phyloP scores from a whole-genome alignment of 1,140 invertebrate species.

The Nautilus pompilius region DNA sequence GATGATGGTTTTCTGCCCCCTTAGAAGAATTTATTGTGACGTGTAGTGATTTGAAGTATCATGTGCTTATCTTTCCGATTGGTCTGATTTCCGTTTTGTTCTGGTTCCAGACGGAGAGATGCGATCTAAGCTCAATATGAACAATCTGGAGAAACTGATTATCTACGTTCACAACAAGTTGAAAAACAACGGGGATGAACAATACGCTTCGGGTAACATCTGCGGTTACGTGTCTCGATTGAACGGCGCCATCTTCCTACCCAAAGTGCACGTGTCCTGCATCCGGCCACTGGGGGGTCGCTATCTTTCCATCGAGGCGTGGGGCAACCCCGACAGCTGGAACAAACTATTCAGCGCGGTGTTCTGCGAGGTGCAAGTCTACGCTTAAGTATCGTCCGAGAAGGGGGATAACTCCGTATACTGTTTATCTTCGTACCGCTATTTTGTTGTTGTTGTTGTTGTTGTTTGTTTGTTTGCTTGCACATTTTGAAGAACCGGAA shows the following conservation, averaged over 20 bases:
- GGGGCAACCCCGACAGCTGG: slow-evolving; percentile 59
- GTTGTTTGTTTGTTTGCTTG: too few relatives aligned
- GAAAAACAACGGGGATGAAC: slow-evolving; percentile 34
- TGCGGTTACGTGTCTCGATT: slow-evolving; percentile 59
- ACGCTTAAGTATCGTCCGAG: slow-evolving; percentile 25
- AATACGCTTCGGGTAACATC: slow-evolving; percentile 46
- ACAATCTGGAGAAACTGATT: slow-evolving; percentile 60
- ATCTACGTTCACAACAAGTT: slow-evolving; percentile 60
- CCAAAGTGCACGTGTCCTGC: slow-evolving; percentile 59
- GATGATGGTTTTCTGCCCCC: too few relatives aligned
- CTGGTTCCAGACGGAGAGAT: slow-evolving; percentile 5
- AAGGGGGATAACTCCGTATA: background rate
- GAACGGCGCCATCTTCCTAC: slow-evolving; percentile 60
- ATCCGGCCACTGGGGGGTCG: slow-evolving; percentile 54
- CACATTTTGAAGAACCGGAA: too few relatives aligned
- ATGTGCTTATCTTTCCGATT: too few relatives aligned
- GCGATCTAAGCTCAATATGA: slow-evolving; percentile 39
- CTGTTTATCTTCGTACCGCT: too few relatives aligned
- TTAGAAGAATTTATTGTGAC: too few relatives aligned
- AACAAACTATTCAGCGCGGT: slow-evolving; percentile 60
- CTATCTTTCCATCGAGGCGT: slow-evolving; percentile 61
- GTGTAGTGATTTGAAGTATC: too few relatives aligned
- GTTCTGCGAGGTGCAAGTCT: slow-evolving; percentile 62
- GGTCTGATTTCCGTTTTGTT: slow-evolving; percentile 3
- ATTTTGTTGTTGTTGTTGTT: too few relatives aligned